These are phyloP conservation scores for Parascotia fuliginaria DNA, from an alignment of 2,888 invertebrate species.

Conservation along the genomic window DNA sequence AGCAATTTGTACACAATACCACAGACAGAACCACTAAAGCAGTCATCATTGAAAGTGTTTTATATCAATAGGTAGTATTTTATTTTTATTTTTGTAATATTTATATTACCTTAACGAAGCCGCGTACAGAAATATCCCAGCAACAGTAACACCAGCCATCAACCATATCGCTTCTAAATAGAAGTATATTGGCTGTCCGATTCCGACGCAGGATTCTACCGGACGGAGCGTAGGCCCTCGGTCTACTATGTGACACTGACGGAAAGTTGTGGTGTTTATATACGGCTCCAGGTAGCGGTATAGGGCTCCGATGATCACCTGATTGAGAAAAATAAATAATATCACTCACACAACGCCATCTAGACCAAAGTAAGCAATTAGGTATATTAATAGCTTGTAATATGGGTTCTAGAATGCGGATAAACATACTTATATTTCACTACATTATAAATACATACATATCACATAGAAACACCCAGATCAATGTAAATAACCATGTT, in stretches of 20 bases:
- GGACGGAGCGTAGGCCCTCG: conserved; percentile 87
- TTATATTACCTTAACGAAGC: conserved; percentile 86
- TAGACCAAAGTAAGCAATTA: too few relatives aligned
- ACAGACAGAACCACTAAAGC: too few relatives aligned
- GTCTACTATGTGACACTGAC: conserved; percentile 81
- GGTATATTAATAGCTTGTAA: too few relatives aligned
- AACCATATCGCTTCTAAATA: conserved; percentile 92
- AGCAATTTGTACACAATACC: too few relatives aligned
- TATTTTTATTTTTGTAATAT: neutral
- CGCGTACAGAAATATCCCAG: conserved; percentile 89
- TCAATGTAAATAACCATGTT: too few relatives aligned
- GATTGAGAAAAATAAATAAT: too few relatives aligned
- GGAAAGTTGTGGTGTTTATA: conserved; percentile 59
- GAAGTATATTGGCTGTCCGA: conserved; percentile 92
- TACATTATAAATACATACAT: too few relatives aligned
- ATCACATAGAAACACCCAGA: too few relatives aligned
- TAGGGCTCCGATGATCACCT: conserved; percentile 72
- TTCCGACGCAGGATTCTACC: conserved; percentile 91
- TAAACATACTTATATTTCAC: too few relatives aligned
- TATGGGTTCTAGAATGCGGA: too few relatives aligned
- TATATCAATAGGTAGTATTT: neutral
- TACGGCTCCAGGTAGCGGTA: conserved; percentile 70
- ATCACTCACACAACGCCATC: too few relatives aligned
- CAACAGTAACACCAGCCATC: conserved; percentile 89
- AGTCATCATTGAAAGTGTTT: too few relatives aligned